Percentiles rank a stretch among this genome's conserved stretches.
phyloP scores from a whole-genome alignment of 2,888 invertebrate species.

The Copidosoma aretas region DNA sequence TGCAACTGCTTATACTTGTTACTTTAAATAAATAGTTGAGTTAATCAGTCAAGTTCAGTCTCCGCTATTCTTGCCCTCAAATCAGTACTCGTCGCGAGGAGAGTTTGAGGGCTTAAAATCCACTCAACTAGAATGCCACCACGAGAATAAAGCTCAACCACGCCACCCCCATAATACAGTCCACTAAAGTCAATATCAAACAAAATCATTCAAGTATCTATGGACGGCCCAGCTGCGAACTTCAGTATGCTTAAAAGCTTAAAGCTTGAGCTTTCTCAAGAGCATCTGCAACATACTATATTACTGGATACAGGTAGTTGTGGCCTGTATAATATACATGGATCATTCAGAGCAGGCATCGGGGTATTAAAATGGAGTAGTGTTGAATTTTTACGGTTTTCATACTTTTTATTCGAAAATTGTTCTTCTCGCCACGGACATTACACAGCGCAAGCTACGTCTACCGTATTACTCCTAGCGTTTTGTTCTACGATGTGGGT shows the following conservation, averaged over 20 bases:
- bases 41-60: too few relatives aligned
- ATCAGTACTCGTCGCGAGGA: too few relatives aligned
- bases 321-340: constrained; percentile 50
- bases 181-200: too few relatives aligned
- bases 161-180: too few relatives aligned
- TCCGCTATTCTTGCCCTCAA: too few relatives aligned
- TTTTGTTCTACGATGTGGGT: constrained; percentile 48
- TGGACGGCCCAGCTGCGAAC: constrained; percentile 46
- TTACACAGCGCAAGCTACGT: constrained; percentile 41
- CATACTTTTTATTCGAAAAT: constrained; percentile 51
- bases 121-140: too few relatives aligned
- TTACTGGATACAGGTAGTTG: constrained; percentile 50
- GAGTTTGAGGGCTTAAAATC: too few relatives aligned
- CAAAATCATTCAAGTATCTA: constrained; percentile 40
- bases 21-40: too few relatives aligned
- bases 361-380: constrained; percentile 44
- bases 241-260: constrained; percentile 39
- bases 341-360: constrained; percentile 49
- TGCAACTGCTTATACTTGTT: too few relatives aligned
- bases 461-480: constrained; percentile 44
- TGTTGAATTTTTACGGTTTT: constrained; percentile 42
- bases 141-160: too few relatives aligned
- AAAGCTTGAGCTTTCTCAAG: constrained; percentile 35
- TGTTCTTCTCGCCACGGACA: constrained; percentile 47
- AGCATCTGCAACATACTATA: constrained; percentile 38